Conservation (phyloP, 2,888 invertebrate genomes). For the Tetheella fluctuosa region DNA sequence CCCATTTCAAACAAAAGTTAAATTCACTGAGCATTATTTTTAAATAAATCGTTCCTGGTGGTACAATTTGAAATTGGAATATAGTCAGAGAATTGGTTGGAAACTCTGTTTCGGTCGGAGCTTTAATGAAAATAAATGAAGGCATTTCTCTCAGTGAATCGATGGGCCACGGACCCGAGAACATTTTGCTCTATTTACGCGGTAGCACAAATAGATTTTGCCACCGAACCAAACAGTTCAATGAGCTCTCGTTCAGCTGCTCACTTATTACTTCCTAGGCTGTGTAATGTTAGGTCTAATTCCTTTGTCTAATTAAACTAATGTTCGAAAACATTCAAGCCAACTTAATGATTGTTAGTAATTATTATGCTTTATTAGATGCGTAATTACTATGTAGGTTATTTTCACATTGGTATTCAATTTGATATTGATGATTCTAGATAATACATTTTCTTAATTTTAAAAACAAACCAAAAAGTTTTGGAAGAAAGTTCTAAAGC, state of each 20-base stretch:
- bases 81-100: constrained; percentile 25
- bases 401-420: neutral
- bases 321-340: neutral
- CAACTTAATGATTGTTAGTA: too few species aligned
- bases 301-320: constrained; percentile 4
- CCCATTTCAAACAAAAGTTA: neutral
- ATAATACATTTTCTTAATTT: too few species aligned
- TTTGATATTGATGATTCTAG: too few species aligned
- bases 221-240: constrained; percentile 35
- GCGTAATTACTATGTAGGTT: neutral
- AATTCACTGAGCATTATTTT: constrained; percentile 20
- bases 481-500: too few species aligned
- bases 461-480: too few species aligned
- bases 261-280: constrained; percentile 48
- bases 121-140: constrained; percentile 47
- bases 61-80: constrained; percentile 20
- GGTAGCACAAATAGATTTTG: constrained; percentile 38
- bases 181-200: constrained; percentile 37
- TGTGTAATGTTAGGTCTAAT: constrained; percentile 15
- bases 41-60: constrained; percentile 18
- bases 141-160: constrained; percentile 36
- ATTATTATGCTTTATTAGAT: neutral
- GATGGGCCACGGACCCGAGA: constrained; percentile 25
- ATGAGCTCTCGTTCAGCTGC: constrained; percentile 33
- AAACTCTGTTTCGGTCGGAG: constrained; percentile 29